Base-by-base conservation (phyloP, 2,113 vertebrate species). In the Oncorhynchus tshawytscha region DNA sequence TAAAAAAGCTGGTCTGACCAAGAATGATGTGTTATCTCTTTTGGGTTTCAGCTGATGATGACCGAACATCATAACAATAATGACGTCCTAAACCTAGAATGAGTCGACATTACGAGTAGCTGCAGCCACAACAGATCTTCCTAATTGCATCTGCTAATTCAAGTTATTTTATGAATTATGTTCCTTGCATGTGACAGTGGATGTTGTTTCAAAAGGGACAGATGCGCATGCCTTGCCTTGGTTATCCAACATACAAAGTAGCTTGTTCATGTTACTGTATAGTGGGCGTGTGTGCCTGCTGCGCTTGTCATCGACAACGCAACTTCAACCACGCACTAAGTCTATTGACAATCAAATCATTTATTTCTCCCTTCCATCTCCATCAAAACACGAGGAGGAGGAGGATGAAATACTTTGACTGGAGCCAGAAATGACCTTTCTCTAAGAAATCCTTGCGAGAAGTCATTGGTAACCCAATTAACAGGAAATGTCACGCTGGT, bases 401-500 rank as follows among this genome's bases (percentile, higher is more conserved):
- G 16, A 39, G 69, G n/a, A 76, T 69, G 78, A 78, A 62, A 49
- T 85, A 84, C 83, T 88, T 85, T 87, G 85, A 89, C 89, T 91
- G 85, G 78, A 87, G 84, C 82, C 77, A 85, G 84, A 85, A 86
- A 86, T 92, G 91, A 93, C 92, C 93, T 94, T 94, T 92, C 90
- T 85, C 87, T 88, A 84, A 81, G 83, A 90, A 85, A 73, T 71
- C 70, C 45, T 57, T 67, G 60, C 5, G n/a, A 86, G 88, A 80
- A 91, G 85, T 92, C 90, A 74, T 90, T 87, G 83, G 84, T 92
- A 91, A 91, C 89, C 89, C 91, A 92, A 93, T 93, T 92, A 93
- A 91, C 91, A 89, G 82, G 81, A 94, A 94, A 94, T 94, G 93
- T 93, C 93, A 93, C 74, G 73, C 83, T 88, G 83, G 89, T 93